These are phyloP conservation scores for Macropus fuliginosus DNA, from an alignment of 2,797 vertebrate genomes.

Conservation along the genomic window DNA sequence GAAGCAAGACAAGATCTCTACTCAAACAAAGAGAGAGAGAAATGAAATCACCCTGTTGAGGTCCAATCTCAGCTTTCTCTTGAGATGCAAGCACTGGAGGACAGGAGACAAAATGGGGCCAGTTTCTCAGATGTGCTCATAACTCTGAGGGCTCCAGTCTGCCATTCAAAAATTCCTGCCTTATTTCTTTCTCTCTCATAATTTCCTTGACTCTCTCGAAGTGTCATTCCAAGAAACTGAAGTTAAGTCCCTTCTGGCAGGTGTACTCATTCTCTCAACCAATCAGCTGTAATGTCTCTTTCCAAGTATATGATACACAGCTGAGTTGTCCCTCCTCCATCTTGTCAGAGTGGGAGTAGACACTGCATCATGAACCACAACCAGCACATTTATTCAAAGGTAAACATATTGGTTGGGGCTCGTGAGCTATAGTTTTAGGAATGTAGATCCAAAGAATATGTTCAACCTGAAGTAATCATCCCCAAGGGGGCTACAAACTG, in stretches of 20 bases:
- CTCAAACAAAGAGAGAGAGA: too few relatives aligned
- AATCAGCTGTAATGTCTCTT: background rate
- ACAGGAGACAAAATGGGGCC: background rate
- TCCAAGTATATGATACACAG: background rate
- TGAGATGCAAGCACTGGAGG: background rate
- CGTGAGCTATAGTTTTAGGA: background rate
- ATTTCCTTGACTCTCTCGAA: background rate
- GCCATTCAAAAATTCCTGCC: background rate
- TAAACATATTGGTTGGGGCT: background rate
- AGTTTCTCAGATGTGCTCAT: background rate
- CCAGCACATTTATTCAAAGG: background rate
- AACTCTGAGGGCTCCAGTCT: background rate
- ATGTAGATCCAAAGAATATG: background rate
- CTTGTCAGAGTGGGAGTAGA: background rate
- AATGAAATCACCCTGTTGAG: background rate
- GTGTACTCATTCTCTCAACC: background rate
- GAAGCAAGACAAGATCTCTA: too few relatives aligned
- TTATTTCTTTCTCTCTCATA: background rate
- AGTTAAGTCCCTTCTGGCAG: background rate
- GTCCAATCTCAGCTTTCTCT: background rate
- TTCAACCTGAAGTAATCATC: background rate
- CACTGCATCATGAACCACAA: background rate
- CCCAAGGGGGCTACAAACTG: background rate
- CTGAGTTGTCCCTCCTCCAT: background rate
- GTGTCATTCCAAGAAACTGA: background rate